A percentile compares a stretch with the other conserved stretches of the same genome.
These are phyloP conservation scores for Erethizon dorsatum DNA, from an alignment of 2,797 vertebrate species.

Conservation along the genomic window DNA sequence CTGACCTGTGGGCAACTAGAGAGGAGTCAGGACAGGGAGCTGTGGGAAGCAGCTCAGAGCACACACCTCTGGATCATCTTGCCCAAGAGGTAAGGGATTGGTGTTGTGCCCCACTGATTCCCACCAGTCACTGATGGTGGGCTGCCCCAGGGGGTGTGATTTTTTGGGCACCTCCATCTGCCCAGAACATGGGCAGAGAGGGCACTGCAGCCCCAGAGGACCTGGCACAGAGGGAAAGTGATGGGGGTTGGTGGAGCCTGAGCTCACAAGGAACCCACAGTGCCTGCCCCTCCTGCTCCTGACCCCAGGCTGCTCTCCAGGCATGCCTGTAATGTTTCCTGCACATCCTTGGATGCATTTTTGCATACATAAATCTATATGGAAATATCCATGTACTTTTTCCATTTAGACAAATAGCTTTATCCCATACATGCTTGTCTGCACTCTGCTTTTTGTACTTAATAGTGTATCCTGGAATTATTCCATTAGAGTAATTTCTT, in stretches of 20 bases:
- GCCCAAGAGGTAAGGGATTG: not conserved
- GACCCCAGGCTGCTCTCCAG: not conserved
- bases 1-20: not conserved
- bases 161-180: not conserved
- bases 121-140: not conserved
- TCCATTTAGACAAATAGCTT: conserved; percentile 37
- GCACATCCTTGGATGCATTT: conserved; percentile 16
- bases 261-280: not conserved
- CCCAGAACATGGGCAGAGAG: not conserved
- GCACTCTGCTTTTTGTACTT: conserved; percentile 43
- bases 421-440: not conserved
- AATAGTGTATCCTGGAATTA: conserved; percentile 41
- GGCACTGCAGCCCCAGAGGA: not conserved
- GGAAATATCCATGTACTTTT: not conserved
- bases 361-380: conserved; percentile 15
- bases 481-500: not conserved
- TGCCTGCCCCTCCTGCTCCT: not conserved
- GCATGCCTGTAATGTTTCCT: not conserved
- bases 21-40: not conserved
- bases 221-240: not conserved
- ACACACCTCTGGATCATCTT: not conserved
- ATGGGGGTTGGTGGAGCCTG: not conserved
- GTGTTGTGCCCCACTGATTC: not conserved
- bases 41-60: not conserved
- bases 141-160: not conserved